Evolutionary conservation across 2,888 invertebrate genomes (phyloP).

Genomic region (Pelosia muscerda): DNA sequence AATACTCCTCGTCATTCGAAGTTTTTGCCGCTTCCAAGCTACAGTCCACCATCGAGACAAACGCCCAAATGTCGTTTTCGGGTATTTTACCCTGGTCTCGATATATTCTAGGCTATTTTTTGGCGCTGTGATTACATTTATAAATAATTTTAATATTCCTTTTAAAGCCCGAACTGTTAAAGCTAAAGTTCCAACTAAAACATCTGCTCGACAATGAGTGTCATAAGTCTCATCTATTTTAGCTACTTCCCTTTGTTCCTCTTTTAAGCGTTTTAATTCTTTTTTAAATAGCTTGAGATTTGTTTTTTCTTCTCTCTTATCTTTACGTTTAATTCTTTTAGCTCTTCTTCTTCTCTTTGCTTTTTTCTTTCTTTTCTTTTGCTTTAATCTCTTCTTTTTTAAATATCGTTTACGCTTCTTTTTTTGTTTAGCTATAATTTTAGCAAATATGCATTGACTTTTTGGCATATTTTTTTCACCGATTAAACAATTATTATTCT

Average conservation of each 20-base stretch:
- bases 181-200: background rate
- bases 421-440: constrained; percentile 7
- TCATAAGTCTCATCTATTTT: background rate
- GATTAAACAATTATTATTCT: background rate
- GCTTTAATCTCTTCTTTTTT: constrained; percentile 3
- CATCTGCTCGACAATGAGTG: background rate
- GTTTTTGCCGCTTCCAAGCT: constrained; percentile 5
- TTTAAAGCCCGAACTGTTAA: background rate
- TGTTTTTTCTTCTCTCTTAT: background rate
- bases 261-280: background rate
- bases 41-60: constrained; percentile 1
- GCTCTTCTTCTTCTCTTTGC: background rate
- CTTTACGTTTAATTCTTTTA: background rate
- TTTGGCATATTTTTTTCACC: background rate
- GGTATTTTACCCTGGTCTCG: background rate
- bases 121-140: constrained; percentile 1
- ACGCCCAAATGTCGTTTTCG: background rate
- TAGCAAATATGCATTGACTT: background rate
- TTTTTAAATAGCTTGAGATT: background rate
- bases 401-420: background rate
- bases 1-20: background rate
- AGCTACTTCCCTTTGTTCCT: background rate
- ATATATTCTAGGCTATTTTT: constrained; percentile 7
- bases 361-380: background rate
- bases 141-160: constrained; percentile 4